Evolutionary conservation across 2,797 vertebrate genomes (phyloP).

Genomic region (Brachyrhaphis roseni): DNA sequence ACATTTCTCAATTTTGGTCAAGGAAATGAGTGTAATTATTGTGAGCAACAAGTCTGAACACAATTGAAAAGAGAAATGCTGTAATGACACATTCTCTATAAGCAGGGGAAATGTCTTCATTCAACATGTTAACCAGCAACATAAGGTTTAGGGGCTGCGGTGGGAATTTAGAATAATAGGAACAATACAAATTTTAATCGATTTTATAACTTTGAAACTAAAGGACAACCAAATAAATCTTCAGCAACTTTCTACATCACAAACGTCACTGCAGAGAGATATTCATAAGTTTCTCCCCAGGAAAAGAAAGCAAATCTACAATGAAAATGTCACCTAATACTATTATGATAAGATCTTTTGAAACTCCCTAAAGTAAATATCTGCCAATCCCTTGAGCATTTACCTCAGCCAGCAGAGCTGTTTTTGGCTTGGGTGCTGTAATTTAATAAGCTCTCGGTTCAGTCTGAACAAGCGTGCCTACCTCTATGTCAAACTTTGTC

Average conservation of each 20-base stretch:
- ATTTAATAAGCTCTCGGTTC: conserved; percentile 6
- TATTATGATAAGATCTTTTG: conserved; percentile 3
- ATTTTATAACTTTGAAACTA: neutral
- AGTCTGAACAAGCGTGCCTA: conserved; percentile 59
- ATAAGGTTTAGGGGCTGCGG: neutral
- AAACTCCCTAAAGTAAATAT: conserved; percentile 20
- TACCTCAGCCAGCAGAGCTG: conserved; percentile 8
- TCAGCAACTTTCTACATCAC: neutral
- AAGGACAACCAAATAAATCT: neutral
- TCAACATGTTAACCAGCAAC: neutral
- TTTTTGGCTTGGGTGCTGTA: conserved; percentile 19
- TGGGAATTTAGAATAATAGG: neutral
- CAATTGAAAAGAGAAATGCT: neutral
- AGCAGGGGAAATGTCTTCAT: neutral
- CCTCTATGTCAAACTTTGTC: conserved; percentile 98
- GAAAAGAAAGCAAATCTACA: neutral
- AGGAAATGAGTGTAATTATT: neutral
- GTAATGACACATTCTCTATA: neutral
- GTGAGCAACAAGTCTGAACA: neutral
- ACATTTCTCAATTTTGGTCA: neutral
- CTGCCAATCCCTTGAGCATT: neutral
- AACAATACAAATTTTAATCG: no score
- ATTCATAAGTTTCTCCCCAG: neutral
- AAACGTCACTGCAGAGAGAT: neutral
- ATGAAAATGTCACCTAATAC: neutral